Evolutionary conservation across 2,113 vertebrate species (phyloP).

Genomic region (Argyrosomus japonicus): DNA sequence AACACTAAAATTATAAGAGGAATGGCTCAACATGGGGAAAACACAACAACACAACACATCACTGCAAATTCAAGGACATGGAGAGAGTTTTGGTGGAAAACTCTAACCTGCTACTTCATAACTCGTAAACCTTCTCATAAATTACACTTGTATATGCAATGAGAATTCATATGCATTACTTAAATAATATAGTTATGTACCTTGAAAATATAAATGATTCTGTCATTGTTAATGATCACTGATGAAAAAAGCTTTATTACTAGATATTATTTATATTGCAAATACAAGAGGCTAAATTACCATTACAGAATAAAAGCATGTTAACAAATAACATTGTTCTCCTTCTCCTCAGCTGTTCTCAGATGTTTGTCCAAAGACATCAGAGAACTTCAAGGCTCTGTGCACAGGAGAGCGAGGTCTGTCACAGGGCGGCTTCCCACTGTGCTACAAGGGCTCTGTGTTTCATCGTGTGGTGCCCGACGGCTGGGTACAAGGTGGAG

Average conservation of each 20-base stretch:
- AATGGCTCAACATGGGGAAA: too few species aligned
- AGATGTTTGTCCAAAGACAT: conserved; percentile 90
- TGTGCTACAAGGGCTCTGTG: conserved; percentile 87
- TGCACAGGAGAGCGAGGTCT: conserved; percentile 85
- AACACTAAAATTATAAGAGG: background rate
- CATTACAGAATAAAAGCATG: background rate
- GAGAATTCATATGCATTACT: too few species aligned
- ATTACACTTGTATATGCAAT: too few species aligned
- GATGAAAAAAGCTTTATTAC: too few species aligned
- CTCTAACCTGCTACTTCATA: too few species aligned
- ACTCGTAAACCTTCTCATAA: too few species aligned
- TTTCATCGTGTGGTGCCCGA: conserved; percentile 90
- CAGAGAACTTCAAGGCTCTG: conserved; percentile 88
- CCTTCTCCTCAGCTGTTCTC: conserved; percentile 87
- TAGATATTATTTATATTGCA: background rate
- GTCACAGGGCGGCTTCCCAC: conserved; percentile 70
- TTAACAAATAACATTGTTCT: conserved; percentile 11
- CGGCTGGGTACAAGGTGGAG: conserved; percentile 94
- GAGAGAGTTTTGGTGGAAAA: too few species aligned
- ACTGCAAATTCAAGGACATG: too few species aligned
- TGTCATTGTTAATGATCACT: too few species aligned
- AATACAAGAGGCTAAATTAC: background rate
- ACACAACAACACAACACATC: too few species aligned
- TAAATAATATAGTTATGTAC: too few species aligned
- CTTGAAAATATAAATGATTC: too few species aligned